Conservation (phyloP, 1,140 invertebrate species). For the Leptinotarsa defecta region DNA sequence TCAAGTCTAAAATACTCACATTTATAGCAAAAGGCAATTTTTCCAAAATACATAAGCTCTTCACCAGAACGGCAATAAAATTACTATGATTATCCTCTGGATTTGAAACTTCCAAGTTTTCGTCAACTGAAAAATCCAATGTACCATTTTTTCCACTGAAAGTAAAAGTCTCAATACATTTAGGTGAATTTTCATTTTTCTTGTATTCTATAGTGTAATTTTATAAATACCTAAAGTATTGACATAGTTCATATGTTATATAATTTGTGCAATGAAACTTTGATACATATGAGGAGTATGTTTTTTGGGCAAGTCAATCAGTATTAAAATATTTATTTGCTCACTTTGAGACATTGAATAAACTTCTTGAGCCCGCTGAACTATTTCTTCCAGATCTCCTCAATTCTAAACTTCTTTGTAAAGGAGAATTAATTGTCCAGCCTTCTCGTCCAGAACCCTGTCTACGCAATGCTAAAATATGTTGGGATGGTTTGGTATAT, state of each 20-base stretch:
- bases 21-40: slow-evolving; percentile 85
- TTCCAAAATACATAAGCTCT: slow-evolving; percentile 82
- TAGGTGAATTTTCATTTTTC: no score
- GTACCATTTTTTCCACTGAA: slow-evolving; percentile 28
- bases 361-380: slow-evolving; percentile 56
- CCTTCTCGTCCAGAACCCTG: slow-evolving; percentile 65
- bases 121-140: slow-evolving; percentile 59
- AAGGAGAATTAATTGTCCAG: slow-evolving; percentile 54
- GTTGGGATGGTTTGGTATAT: slow-evolving; percentile 69
- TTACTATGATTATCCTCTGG: slow-evolving; percentile 72
- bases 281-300: no score
- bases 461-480: slow-evolving; percentile 62
- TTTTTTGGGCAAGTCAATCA: no score
- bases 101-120: slow-evolving; percentile 67
- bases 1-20: slow-evolving; percentile 57
- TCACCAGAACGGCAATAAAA: slow-evolving; percentile 81
- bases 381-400: slow-evolving; percentile 60
- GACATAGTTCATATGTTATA: no score
- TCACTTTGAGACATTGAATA: slow-evolving; percentile 52
- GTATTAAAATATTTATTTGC: not conserved
- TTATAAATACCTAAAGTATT: no score
- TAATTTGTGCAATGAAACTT: no score
- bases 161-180: slow-evolving; percentile 4
- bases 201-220: no score
- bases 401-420: slow-evolving; percentile 61